These are phyloP conservation scores for Conchocele bisecta DNA, from an alignment of 2,888 invertebrate species.

Conservation along the genomic window DNA sequence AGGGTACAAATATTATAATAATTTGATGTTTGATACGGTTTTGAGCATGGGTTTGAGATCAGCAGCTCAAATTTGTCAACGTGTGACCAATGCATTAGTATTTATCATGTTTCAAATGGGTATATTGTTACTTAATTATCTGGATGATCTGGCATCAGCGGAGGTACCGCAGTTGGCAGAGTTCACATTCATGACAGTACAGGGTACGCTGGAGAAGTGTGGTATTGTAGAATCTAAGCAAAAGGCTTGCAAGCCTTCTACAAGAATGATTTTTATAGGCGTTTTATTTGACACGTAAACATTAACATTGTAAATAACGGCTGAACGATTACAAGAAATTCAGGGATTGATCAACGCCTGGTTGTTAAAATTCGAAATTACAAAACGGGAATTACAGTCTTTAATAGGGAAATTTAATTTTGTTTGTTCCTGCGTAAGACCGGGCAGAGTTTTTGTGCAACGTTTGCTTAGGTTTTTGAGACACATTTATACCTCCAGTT, in stretches of 20 bases:
- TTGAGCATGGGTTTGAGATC: slow-evolving; percentile 1
- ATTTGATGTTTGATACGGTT: not conserved
- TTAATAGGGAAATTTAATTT: slow-evolving; percentile 13
- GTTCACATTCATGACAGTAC: not conserved
- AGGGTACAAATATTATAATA: not conserved
- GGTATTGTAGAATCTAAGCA: not conserved
- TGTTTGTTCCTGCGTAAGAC: slow-evolving; percentile 7
- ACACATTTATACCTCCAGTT: not conserved
- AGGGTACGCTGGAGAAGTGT: not conserved
- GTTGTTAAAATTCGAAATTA: not conserved
- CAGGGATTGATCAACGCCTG: not conserved
- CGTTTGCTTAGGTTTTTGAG: slow-evolving; percentile 11
- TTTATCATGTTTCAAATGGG: not conserved
- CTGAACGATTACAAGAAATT: not conserved
- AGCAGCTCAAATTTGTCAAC: not conserved
- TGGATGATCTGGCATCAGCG: slow-evolving; percentile 1
- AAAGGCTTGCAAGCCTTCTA: slow-evolving; percentile 1
- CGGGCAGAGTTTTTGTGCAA: slow-evolving; percentile 5
- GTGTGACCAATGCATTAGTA: not conserved
- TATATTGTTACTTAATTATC: not conserved
- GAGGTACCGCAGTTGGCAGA: not conserved
- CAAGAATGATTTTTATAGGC: slow-evolving; percentile 2
- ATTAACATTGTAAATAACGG: not conserved
- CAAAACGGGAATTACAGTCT: slow-evolving; percentile 15
- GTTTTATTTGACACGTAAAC: slow-evolving; percentile 14